Evolutionary conservation across 2,113 vertebrate species (phyloP).

Genomic region (Dicrurus megarhynchus): DNA sequence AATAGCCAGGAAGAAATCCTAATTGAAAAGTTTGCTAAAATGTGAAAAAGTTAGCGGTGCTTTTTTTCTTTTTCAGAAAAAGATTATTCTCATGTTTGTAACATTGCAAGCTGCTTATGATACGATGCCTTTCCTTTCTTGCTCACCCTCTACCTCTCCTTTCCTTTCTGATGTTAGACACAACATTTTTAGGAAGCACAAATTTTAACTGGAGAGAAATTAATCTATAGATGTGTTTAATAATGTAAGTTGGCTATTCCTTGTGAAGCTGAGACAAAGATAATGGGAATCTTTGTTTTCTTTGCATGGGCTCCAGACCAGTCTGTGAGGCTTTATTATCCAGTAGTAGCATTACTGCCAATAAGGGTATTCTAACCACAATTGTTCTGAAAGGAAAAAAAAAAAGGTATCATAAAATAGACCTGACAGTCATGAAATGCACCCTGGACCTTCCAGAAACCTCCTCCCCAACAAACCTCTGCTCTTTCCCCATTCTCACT

Average conservation of each 20-base stretch:
- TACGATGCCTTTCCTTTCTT: neutral
- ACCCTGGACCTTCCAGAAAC: neutral
- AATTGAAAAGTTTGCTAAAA: conserved; percentile 76
- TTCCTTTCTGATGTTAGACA: neutral
- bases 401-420: neutral
- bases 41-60: conserved; percentile 60
- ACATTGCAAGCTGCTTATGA: neutral
- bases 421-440: neutral
- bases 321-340: neutral
- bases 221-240: neutral
- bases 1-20: conserved; percentile 73
- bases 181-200: neutral
- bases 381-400: neutral
- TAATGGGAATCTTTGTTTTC: neutral
- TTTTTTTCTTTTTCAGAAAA: neutral
- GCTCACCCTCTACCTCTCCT: neutral
- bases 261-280: neutral
- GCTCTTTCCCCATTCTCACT: neutral
- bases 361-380: neutral
- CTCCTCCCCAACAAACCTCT: neutral
- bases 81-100: conserved; percentile 4
- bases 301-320: neutral
- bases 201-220: neutral
- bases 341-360: neutral
- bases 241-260: neutral